A percentile compares a stretch with the other conserved stretches of the same genome.
Evolutionary conservation across 1,140 invertebrate species (phyloP).

Genomic region (Heliothis subflexa): DNA sequence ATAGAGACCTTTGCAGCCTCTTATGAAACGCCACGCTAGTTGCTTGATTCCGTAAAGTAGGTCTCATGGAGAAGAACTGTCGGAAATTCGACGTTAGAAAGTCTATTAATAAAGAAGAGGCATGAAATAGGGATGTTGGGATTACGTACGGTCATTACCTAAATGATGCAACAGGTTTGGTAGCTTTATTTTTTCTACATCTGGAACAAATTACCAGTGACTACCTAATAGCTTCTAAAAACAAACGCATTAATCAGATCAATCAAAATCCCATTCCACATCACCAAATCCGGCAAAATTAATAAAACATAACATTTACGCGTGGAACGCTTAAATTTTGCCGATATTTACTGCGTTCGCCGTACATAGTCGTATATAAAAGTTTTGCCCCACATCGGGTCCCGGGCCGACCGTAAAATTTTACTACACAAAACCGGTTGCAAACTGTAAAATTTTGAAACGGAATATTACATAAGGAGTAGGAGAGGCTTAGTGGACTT

Average conservation of each 20-base stretch:
- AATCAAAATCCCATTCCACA: not conserved
- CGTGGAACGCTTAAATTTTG: slow-evolving; percentile 10
- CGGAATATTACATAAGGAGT: slow-evolving; percentile 31
- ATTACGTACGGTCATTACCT: too few relatives aligned
- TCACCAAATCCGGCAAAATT: not conserved
- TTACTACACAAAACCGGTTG: slow-evolving; percentile 22
- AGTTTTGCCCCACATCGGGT: not conserved
- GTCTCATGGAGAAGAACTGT: too few relatives aligned
- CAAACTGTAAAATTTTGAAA: slow-evolving; percentile 35
- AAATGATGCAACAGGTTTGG: too few relatives aligned
- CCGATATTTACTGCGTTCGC: slow-evolving; percentile 9
- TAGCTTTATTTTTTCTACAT: too few relatives aligned
- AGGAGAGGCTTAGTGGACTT: not conserved
- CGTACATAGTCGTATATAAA: slow-evolving; percentile 21
- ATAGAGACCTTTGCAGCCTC: too few relatives aligned
- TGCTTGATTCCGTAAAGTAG: too few relatives aligned
- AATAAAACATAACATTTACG: slow-evolving; percentile 17
- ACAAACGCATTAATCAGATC: not conserved
- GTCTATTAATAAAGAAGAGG: too few relatives aligned
- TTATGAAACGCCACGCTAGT: too few relatives aligned
- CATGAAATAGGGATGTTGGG: too few relatives aligned
- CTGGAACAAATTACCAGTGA: too few relatives aligned
- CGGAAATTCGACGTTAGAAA: too few relatives aligned
- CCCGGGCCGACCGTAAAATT: slow-evolving; percentile 22
- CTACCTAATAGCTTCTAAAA: too few relatives aligned